Evolutionary conservation across 2,113 vertebrate species (phyloP), one percentile per base, ranked within the genome.

Genomic region (Crotalus viridis): DNA sequence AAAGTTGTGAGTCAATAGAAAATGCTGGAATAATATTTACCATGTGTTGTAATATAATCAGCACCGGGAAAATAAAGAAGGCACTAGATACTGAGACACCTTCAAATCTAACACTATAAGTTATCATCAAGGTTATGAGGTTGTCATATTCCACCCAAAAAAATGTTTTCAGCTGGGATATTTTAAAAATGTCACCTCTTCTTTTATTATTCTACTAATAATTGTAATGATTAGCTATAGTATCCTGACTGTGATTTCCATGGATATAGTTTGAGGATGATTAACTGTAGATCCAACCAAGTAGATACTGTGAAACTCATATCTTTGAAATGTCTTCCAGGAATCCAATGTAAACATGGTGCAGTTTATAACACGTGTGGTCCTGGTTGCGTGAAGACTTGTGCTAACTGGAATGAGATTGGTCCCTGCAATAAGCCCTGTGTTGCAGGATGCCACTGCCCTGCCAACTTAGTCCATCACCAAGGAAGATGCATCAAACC

Each of bases 401-500:
- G 99, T 85, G 98, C 99, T 97, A 99, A 99, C 98, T 99, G 99
- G 99, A 99, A 99, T 3, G 99, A 99, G 97, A 99, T 99, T 0
- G 98, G 99, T 0, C 99, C 98, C 0, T 99, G 99, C 96, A 97
- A 95, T 92, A 98, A 98, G 94, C 98, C 99, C 0, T 99, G 99
- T 0, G 4, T 99, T 43, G 99, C 99, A 0, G 99, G 99, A 10
- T 99, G 99, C 97, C 99, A 99, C 96, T 99, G 99, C 54, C 99
- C 99, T 0, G 99, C 99, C 61, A 99, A 98, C 96, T 94, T 99
- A 96, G 98, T 99, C 89, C 98, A 99, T 88, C 98, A 98, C 96
- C 98, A 98, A 96, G 99, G 99, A 94, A 98, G 98, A 95, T 99
- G 99, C 98, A 98, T 99, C 97, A 99, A 98, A 92, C 98, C 99